These are phyloP conservation scores for Helicorthomorpha holstii DNA, from an alignment of 1,140 invertebrate genomes.

Conservation along the genomic window DNA sequence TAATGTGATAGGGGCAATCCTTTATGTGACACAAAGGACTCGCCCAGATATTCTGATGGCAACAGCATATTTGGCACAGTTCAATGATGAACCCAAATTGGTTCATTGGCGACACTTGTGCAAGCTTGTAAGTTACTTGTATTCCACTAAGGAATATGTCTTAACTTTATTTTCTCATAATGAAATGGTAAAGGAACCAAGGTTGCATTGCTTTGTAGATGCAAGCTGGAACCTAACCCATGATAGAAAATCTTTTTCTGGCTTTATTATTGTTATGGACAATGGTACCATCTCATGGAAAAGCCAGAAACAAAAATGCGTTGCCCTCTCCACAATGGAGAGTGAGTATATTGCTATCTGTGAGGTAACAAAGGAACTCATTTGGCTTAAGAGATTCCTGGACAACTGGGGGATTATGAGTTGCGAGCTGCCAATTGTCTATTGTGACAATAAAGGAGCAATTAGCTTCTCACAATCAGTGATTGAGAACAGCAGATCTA, in stretches of 20 bases:
- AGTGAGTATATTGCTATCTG: constrained; percentile 1
- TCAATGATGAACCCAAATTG: background rate
- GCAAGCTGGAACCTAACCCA: background rate
- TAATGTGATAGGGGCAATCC: background rate
- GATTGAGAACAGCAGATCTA: background rate
- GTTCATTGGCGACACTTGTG: constrained; percentile 2
- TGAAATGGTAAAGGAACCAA: background rate
- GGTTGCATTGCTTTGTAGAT: background rate
- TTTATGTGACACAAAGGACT: background rate
- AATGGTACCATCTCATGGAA: constrained; percentile 1
- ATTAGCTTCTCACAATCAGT: background rate
- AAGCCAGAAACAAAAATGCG: constrained; percentile 3
- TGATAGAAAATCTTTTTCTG: constrained; percentile 6
- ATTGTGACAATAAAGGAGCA: background rate
- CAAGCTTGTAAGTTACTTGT: background rate
- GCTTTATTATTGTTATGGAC: background rate
- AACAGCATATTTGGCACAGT: background rate
- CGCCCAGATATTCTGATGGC: constrained; percentile 1
- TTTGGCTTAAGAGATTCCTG: background rate
- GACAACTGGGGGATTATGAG: background rate
- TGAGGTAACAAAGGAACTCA: constrained; percentile 1
- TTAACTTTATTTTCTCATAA: background rate
- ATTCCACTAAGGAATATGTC: background rate
- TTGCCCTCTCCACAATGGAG: constrained; percentile 3
- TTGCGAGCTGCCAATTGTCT: background rate